Percentiles rank a stretch among this genome's conserved stretches.
Evolutionary conservation across 2,113 vertebrate species (phyloP).

Genomic region (Pedionomus torquatus): DNA sequence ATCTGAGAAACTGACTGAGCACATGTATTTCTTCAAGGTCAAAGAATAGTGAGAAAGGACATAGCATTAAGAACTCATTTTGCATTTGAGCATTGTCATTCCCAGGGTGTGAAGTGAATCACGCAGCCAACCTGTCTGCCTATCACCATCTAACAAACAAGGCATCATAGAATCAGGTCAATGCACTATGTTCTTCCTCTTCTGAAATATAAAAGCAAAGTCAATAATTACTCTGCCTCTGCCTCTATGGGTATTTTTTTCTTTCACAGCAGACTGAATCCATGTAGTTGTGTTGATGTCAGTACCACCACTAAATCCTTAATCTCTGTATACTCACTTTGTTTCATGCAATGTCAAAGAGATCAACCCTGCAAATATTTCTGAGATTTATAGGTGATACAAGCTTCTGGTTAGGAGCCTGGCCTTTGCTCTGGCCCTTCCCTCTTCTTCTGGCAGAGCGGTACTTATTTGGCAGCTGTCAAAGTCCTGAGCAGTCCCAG

Average conservation of each 20-base stretch:
- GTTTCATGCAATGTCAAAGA: neutral
- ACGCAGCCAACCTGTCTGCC: neutral
- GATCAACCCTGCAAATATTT: neutral
- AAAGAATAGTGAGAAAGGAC: neutral
- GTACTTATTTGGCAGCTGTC: neutral
- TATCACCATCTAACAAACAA: neutral
- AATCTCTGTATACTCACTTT: neutral
- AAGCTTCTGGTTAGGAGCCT: neutral
- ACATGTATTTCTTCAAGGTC: neutral
- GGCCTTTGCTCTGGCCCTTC: neutral
- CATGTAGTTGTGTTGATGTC: neutral
- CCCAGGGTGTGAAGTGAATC: neutral
- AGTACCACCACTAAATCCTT: neutral
- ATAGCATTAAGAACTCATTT: neutral
- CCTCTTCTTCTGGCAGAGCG: neutral
- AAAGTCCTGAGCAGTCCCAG: neutral
- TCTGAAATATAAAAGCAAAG: slow-evolving; percentile 34
- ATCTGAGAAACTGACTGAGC: neutral
- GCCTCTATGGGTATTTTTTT: neutral
- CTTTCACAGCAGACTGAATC: neutral
- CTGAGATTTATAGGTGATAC: neutral
- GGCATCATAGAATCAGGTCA: neutral
- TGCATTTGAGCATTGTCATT: neutral
- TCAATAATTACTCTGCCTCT: slow-evolving; percentile 35
- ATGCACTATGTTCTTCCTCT: neutral